Base-by-base conservation (phyloP, 2,797 vertebrate species). In the Scarus forsteni region DNA sequence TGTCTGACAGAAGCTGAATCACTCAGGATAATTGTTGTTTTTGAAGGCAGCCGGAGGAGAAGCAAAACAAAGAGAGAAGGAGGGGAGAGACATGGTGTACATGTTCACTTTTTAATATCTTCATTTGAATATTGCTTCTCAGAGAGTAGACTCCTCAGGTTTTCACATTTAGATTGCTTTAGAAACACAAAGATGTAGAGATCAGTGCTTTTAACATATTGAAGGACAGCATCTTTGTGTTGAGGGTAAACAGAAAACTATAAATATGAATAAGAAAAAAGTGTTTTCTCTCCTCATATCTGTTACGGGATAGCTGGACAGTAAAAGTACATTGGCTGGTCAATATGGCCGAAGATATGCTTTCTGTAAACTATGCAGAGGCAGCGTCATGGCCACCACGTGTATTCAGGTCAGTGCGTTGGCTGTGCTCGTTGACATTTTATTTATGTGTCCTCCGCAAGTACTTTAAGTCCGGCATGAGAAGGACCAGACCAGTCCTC, bases 1-100 rank as follows among this genome's bases (percentile, higher is more conserved):
- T 61, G 49, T 51, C 70, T 59, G 64, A 74, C 79, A 66, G 48
- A 75, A 77, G 76, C 64, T 92, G 92, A 89, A 93, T 94, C 89
- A 93, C 88, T 81, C 79, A 69, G 67, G 45, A 49, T 85, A 81
- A 90, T 89, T 91, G 87, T 75, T 84, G 64, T 74, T 88, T 88
- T 77, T 82, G 72, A 83, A 81, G 81, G 66, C 73, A 54, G 52
- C 38, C 14, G 70, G 54, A 81, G 80, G 81, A 80, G 74, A 52
- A 66, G 61, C 55, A 71, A 64, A 35, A 56, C 48, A 52, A 75
- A 66, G 76, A 76, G 62, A 80, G 63, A 69, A 61, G 52, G 46
- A 64, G 61, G 51, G 56, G 44, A 64, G 67, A 44, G 42, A 70
- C 56, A 45, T 16, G 62, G 66, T 66, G 61, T 58, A 39, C 18